phyloP scores from a whole-genome alignment of 2,888 invertebrate species.

The Nemurella pictetii region DNA sequence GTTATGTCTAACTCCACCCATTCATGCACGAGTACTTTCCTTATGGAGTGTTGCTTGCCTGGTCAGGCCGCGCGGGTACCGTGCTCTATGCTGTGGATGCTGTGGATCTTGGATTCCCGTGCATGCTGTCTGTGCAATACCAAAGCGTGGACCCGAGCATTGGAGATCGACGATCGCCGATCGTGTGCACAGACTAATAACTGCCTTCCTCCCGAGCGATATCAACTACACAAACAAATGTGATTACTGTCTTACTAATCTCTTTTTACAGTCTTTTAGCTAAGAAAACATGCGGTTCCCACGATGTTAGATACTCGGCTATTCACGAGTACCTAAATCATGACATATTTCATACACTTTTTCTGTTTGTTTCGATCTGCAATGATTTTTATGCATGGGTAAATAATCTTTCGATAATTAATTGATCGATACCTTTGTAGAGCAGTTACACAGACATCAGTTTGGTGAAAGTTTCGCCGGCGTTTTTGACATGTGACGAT shows the following conservation, averaged over 20 bases:
- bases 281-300: conserved; percentile 15
- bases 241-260: conserved; percentile 25
- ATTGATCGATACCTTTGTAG: conserved; percentile 22
- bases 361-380: conserved; percentile 1
- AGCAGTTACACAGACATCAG: neutral
- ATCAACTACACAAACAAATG: conserved; percentile 24
- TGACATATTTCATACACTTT: conserved; percentile 19
- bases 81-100: neutral
- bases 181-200: conserved; percentile 19
- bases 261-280: neutral
- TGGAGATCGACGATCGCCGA: conserved; percentile 8
- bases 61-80: neutral
- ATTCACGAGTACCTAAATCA: conserved; percentile 22
- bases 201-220: conserved; percentile 11
- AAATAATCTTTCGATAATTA: conserved; percentile 20
- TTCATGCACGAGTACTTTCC: conserved; percentile 24
- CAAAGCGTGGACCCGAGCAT: conserved; percentile 2
- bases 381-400: conserved; percentile 32
- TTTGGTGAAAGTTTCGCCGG: conserved; percentile 2
- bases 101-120: too few species aligned
- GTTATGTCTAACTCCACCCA: conserved; percentile 1
- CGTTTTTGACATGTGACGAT: neutral
- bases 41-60: neutral
- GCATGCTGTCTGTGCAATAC: neutral
- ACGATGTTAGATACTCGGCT: conserved; percentile 11